Evolutionary conservation across 2,797 vertebrate species (phyloP), one percentile per base, ranked within the genome.

Genomic region (Delichon dasypus): DNA sequence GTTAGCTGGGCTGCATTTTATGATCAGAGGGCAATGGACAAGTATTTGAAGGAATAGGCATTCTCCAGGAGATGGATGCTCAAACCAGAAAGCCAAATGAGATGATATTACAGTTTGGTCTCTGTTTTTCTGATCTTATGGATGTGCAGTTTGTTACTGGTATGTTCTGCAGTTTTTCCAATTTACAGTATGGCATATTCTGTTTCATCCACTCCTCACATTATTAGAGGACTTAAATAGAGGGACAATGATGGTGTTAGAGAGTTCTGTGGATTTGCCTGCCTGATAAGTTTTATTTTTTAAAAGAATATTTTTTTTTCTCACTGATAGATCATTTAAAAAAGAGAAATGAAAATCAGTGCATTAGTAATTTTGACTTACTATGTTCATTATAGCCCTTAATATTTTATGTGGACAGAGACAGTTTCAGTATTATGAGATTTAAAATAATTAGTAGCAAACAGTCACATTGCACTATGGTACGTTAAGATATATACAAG

Each of bases 401-500:
- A 78, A 42, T 54, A 54, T 53, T 78, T 15, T 38, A 54, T 38
- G 14, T 18, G 5, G 29, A 45, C n/a, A 71, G 44, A 85, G 38
- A 10, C 93, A 60, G 90, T 96, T 96, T 85, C 86, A 94, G 27
- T 66, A 92, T 80, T 75, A 80, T 65, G 84, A 85, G 40, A 53
- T 92, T 29, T 74, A 42, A 84, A 92, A 80, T 95, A 96, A 95
- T 95, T 89, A 92, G 60, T 94, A 89, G 70, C 47, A 90, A 76
- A 54, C 10, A 9, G 7, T 81, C 36, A 62, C 25, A 23, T 74
- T 62, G 44, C 10, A 17, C 29, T 44, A 9, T 14, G 21, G 40
- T 23, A 50, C 4, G 5, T 83, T 60, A 86, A 73, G 70, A 60
- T 84, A 25, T 13, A 29, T 38, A 17, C 26, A 75, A 57, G n/a